Evolutionary conservation across 92 coral and sea anemone species (phyloP), one percentile per base, ranked within the genome.

Genomic region (Epizoanthus fatuus): DNA sequence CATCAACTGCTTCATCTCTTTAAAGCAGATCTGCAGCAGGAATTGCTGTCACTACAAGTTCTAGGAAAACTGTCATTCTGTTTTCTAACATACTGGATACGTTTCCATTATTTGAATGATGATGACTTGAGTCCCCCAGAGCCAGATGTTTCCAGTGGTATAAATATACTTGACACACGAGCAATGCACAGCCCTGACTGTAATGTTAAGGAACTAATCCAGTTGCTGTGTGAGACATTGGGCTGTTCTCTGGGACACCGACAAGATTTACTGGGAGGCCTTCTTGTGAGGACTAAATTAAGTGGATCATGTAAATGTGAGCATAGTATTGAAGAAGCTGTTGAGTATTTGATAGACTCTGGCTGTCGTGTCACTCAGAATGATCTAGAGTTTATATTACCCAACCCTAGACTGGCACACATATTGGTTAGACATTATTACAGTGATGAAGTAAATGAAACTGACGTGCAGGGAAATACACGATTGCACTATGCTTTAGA

Each of bases 291-390:
- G 9, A 0, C n/a, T 16, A 9, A 44, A 2, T 7, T 11, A 40
- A 29, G 12, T 20, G 22, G 4, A 3, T 12, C 53, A 49, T 39
- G 9, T 37, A 10, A 69, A 69, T 9, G 17, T 40, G 54, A 37
- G 37, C 74, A 40, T 12, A 38, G 12, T 3, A 69, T 69, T 69
- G 54, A 69, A 37, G 74, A 69, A n/a, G 13, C 74, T 15, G 74
- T 69, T 69, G 53, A 69, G 14, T 69, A 37, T 5, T 69, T 69
- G 22, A 19, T 69, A 4, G 44, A 39, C 19, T 37, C 29, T 8
- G 53, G 74, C 51, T 15, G 51, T 15, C 40, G 17, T 69, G 54
- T 38, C 14, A 19, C 52, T 14, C 22, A 40, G 53, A 16, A 13
- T 20, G 22, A 7, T 4, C 19, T 14, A 3, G 6, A 15, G 47